Evolutionary conservation across 2,797 vertebrate genomes (phyloP), one percentile per base, ranked within the genome.

Genomic region (Tarsius wallacei): DNA sequence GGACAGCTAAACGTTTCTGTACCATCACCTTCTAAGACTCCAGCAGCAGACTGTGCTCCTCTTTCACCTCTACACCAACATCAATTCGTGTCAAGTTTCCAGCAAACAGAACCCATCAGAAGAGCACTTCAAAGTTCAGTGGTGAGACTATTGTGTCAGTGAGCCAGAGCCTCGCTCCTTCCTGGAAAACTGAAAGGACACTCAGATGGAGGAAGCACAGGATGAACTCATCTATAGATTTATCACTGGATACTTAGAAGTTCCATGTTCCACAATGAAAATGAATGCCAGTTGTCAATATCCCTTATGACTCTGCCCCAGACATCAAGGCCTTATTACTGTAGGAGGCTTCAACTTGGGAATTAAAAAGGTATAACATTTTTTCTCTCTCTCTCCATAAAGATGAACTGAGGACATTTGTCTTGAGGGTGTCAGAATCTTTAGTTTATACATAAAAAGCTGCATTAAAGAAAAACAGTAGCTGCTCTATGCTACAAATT

Each of bases 391-490:
- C 99, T 11, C 99, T 99, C 87, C 99, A 99, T 97, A 99, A 99
- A 96, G 99, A 99, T 7, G 99, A 99, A 96, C 98, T 99, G 95
- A 99, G 98, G 97, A 99, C 99, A 0, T 99, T 83, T 99, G 99
- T 97, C 99, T 99, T 0, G 99, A 99, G 16, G 99, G 99, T 0
- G 99, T 99, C 0, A 98, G 99, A 22, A 99, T 99, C 96, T 99
- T 99, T 98, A 99, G 98, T 95, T 99, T 0, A 99, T 99, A 76
- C 99, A 99, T 98, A 99, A 99, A 99, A 99, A 94, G 99, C 99
- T 2, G 98, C 99, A 22, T 98, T 99, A 73, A 99, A 99, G 98
- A 98, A 97, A 22, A 97, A 99, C 98, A 99, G 97, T 90, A 98
- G 98, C 96, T 99, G 99, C 95, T 99, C 99, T 15, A 99, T 99